Evolutionary conservation across 2,797 vertebrate genomes (phyloP).

Genomic region (Danio aesculapii): DNA sequence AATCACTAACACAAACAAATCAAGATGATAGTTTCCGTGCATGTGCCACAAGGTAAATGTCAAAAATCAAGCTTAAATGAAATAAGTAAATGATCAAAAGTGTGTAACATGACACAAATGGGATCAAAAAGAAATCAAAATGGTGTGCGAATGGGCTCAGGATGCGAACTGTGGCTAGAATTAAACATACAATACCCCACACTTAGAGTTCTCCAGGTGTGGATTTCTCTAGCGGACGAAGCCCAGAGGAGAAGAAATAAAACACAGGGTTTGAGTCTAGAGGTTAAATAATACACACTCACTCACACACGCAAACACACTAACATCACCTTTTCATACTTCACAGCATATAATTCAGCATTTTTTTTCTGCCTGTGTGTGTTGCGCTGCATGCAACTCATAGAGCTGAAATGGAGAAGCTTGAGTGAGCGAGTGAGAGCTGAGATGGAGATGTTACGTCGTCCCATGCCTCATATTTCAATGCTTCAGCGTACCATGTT

Average conservation of each 20-base stretch:
- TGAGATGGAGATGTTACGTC: slow-evolving; percentile 47
- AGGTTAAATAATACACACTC: slow-evolving; percentile 40
- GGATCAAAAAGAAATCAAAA: slow-evolving; percentile 30
- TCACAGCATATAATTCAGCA: slow-evolving; percentile 32
- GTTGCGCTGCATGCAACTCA: slow-evolving; percentile 24
- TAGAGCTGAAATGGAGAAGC: slow-evolving; percentile 47
- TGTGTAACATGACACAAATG: slow-evolving; percentile 51
- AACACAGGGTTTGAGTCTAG: slow-evolving; percentile 69
- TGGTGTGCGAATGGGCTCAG: slow-evolving; percentile 51
- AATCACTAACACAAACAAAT: slow-evolving; percentile 30
- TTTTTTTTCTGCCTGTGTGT: slow-evolving; percentile 14
- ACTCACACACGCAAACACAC: slow-evolving; percentile 19
- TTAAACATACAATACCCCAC: slow-evolving; percentile 86
- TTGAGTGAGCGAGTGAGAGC: slow-evolving; percentile 44
- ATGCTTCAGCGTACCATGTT: background rate
- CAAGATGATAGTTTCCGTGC: slow-evolving; percentile 39
- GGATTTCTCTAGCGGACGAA: slow-evolving; percentile 84
- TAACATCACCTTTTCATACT: slow-evolving; percentile 17
- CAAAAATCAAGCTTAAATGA: slow-evolving; percentile 5
- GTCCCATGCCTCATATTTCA: slow-evolving; percentile 24
- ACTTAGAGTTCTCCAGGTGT: slow-evolving; percentile 86
- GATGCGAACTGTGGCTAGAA: slow-evolving; percentile 75
- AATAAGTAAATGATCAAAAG: background rate
- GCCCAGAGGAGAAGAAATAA: slow-evolving; percentile 78
- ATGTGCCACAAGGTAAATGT: slow-evolving; percentile 35